A percentile compares a stretch with the other conserved stretches of the same genome.
Conservation (phyloP, 2,888 invertebrate genomes). For the Margaritifera margaritifera region DNA sequence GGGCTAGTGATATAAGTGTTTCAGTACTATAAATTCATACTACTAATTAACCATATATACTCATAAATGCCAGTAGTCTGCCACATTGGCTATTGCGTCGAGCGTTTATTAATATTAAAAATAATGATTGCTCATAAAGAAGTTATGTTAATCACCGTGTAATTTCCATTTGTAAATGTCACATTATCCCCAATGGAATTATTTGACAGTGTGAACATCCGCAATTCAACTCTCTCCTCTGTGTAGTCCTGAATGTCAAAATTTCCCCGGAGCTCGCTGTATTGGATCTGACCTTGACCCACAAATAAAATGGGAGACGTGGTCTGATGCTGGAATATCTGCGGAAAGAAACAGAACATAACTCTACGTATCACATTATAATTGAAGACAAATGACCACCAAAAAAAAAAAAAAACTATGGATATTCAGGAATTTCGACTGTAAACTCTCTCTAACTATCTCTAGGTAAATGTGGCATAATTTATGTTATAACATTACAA, state of each 20-base stretch:
- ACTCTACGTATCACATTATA: background rate
- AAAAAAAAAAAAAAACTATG: too few species aligned
- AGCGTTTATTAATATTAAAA: background rate
- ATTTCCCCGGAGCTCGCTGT: constrained; percentile 55
- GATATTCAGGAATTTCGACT: too few species aligned
- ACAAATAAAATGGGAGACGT: constrained; percentile 47
- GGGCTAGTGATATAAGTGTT: too few species aligned
- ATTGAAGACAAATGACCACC: too few species aligned
- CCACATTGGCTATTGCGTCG: background rate
- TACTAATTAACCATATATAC: too few species aligned
- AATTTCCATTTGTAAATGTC: constrained; percentile 15
- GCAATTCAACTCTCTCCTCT: constrained; percentile 41
- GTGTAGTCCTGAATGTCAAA: constrained; percentile 52
- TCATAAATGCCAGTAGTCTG: too few species aligned
- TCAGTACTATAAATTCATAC: too few species aligned
- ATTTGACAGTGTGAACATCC: constrained; percentile 12
- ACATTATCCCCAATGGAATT: constrained; percentile 16
- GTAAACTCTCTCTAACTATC: too few species aligned
- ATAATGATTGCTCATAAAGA: background rate
- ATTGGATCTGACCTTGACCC: constrained; percentile 46
- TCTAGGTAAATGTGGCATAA: too few species aligned
- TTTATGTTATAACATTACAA: too few species aligned
- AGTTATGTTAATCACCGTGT: constrained; percentile 1
- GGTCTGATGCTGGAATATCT: constrained; percentile 47
- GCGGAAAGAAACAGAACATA: constrained; percentile 2